phyloP scores from a whole-genome alignment of 2,888 invertebrate genomes.

The Fissipunctia ypsillon region DNA sequence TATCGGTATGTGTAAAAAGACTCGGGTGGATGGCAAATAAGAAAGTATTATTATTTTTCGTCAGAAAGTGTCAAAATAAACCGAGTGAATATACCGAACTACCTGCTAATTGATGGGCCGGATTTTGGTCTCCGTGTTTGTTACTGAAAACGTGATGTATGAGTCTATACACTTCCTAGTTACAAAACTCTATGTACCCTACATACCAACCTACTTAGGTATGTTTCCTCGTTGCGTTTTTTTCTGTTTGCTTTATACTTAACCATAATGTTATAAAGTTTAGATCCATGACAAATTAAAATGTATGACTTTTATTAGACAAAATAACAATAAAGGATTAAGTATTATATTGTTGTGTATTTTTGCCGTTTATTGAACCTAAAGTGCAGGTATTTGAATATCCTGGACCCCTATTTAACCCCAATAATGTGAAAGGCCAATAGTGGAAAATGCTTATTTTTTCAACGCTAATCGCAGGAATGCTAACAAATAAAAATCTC shows the following conservation, averaged over 20 bases:
- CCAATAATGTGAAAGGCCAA: not conserved
- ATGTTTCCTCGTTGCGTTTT: conserved; percentile 9
- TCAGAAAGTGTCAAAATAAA: not conserved
- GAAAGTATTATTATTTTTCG: not conserved
- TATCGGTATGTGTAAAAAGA: conserved; percentile 7
- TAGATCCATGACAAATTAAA: conserved; percentile 47
- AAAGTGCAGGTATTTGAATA: not conserved
- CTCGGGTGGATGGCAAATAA: conserved; percentile 28
- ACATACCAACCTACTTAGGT: not conserved
- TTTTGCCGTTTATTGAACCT: conserved; percentile 11
- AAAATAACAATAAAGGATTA: conserved; percentile 40
- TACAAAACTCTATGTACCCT: not conserved
- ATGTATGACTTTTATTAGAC: conserved; percentile 37
- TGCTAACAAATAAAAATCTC: not conserved
- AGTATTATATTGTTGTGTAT: conserved; percentile 10
- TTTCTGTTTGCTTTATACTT: conserved; percentile 23
- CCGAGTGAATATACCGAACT: not conserved
- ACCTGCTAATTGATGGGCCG: not conserved
- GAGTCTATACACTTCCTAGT: not conserved
- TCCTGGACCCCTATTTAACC: not conserved
- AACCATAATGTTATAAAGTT: conserved; percentile 26
- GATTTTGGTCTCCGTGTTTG: too few relatives aligned
- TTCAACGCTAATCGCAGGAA: not conserved
- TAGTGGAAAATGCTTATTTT: not conserved
- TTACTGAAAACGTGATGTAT: not conserved